These are phyloP conservation scores for Neocrepidodera transversa DNA, from an alignment of 2,888 invertebrate species.

Conservation along the genomic window DNA sequence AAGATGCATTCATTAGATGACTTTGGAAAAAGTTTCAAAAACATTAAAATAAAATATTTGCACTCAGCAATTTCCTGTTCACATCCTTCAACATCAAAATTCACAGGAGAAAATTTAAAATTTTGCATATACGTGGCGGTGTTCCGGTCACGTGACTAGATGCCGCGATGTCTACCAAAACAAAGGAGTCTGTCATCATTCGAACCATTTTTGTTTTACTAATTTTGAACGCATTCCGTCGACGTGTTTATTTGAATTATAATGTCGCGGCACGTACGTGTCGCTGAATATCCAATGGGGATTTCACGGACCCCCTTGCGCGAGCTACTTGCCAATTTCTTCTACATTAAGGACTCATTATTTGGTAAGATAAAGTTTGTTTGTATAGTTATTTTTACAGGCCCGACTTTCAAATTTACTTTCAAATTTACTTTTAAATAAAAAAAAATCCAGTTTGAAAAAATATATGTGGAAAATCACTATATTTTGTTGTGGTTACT, in stretches of 20 bases:
- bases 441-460: too few relatives aligned
- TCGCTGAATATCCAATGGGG: conserved; percentile 39
- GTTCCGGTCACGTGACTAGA: conserved; percentile 40
- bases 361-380: too few relatives aligned
- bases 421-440: too few relatives aligned
- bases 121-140: conserved; percentile 35
- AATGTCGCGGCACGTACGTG: conserved; percentile 38
- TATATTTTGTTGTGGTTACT: too few relatives aligned
- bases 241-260: conserved; percentile 38
- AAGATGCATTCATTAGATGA: too few relatives aligned
- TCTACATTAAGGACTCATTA: conserved; percentile 2
- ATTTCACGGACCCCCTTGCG: background rate
- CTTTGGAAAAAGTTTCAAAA: too few relatives aligned
- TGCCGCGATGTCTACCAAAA: conserved; percentile 6
- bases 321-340: background rate
- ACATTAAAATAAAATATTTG: too few relatives aligned
- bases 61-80: too few relatives aligned
- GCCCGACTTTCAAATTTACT: too few relatives aligned
- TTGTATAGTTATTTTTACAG: too few relatives aligned
- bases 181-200: background rate
- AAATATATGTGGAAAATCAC: too few relatives aligned
- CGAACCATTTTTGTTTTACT: conserved; percentile 27
- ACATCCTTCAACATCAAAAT: background rate
- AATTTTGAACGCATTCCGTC: conserved; percentile 23
- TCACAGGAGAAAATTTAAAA: conserved; percentile 25